Evolutionary conservation across 2,113 vertebrate genomes (phyloP).

Genomic region (Struthidea cinerea): DNA sequence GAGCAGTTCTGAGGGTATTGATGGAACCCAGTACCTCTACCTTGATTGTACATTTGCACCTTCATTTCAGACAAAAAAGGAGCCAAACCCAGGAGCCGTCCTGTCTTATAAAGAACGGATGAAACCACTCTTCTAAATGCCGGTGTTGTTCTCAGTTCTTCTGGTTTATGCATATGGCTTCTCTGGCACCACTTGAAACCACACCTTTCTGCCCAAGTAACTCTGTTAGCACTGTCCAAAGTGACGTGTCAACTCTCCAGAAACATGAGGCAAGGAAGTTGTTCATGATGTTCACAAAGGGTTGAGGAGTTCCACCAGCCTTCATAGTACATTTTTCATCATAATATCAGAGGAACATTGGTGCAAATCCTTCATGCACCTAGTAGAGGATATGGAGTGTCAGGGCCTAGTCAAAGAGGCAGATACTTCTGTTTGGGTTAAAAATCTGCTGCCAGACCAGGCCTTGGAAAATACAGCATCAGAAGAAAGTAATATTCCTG

Average conservation of each 20-base stretch:
- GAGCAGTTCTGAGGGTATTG: not conserved
- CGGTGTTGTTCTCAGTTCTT: not conserved
- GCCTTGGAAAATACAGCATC: not conserved
- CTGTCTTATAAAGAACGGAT: not conserved
- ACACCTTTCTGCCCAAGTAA: not conserved
- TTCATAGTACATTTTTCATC: not conserved
- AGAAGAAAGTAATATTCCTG: not conserved
- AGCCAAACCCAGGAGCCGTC: not conserved
- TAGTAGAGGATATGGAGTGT: not conserved
- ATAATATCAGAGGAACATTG: not conserved
- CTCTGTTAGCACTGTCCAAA: not conserved
- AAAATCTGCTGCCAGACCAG: not conserved
- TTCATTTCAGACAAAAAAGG: not conserved
- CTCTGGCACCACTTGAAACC: not conserved
- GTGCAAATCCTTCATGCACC: not conserved
- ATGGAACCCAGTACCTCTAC: not conserved
- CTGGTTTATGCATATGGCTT: fast-evolving
- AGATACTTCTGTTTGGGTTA: not conserved
- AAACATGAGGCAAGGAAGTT: not conserved
- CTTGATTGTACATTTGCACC: not conserved
- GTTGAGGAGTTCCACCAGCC: not conserved
- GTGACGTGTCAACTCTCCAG: not conserved
- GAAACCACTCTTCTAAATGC: not conserved
- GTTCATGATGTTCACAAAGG: not conserved
- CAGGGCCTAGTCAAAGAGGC: not conserved